Evolutionary conservation across 2,888 invertebrate genomes (phyloP), one percentile per base, ranked within the genome.

Genomic region (Chrysomela aeneicollis): DNA sequence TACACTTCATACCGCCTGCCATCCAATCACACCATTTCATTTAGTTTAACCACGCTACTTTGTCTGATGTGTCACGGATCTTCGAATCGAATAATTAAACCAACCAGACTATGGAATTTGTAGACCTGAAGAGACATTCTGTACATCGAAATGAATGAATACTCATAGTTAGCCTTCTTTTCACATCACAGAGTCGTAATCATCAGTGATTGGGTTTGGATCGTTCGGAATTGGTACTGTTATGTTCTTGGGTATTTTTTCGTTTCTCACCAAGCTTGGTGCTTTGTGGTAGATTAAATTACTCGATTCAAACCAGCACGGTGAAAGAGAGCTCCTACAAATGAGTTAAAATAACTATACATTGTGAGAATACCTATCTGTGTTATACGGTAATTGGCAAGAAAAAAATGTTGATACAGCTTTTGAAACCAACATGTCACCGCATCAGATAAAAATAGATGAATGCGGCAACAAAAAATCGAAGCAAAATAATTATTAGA

Each of bases 161-260:
- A 10, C 32, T 35, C 32, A 35, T 35, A 9, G 32, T n/a, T n/a
- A n/a, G n/a, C n/a, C n/a, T n/a, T n/a, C 32, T 9, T 26, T 26
- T 26, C n/a, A n/a, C n/a, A n/a, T 26, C 26, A 26, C 26, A 26
- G 4, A 26, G 32, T 8, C 5, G 32, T 10, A 6, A 2, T 10
- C 10, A 35, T 35, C 32, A 35, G 10, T 9, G 32, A 35, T 51
- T 51, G 22, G n/a, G 6, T 26, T 30, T n/a, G 21, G 22, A 15
- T n/a, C 21, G 6, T 51, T 26, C 30, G 15, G 32, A 32, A n/a
- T 52, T 12, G 15, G 32, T 52, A 53, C 18, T 53, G 42, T 42
- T 42, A 42, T 62, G 54, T 22, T 57, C 50, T 50, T n/a, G 15
- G 42, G 37, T 50, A 35, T 47, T 35, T 61, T 61, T 61, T 55